phyloP scores from a whole-genome alignment of 2,113 vertebrate genomes.

The Maccullochella peelii region DNA sequence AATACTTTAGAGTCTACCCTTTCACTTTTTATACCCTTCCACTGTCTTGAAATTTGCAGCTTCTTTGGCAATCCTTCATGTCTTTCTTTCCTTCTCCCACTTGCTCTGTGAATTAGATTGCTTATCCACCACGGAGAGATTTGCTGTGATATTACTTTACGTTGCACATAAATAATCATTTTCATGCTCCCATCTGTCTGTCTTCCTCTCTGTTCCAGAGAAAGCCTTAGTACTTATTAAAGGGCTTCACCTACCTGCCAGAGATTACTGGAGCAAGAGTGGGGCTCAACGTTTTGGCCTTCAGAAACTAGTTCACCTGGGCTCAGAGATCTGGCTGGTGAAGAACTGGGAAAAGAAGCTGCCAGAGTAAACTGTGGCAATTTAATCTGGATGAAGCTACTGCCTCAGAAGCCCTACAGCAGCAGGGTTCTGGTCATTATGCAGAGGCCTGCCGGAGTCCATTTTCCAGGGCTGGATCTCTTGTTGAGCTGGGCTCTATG shows the following conservation, averaged over 20 bases:
- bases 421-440: background rate
- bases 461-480: too few relatives aligned
- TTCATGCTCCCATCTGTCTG: constrained; percentile 2
- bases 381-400: background rate
- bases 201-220: background rate
- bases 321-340: background rate
- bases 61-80: background rate
- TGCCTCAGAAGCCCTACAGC: background rate
- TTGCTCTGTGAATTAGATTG: constrained; percentile 24
- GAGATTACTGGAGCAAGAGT: constrained; percentile 11
- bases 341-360: background rate
- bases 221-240: background rate
- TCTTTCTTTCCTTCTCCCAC: background rate
- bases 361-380: background rate
- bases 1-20: constrained; percentile 6
- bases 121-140: constrained; percentile 19
- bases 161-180: constrained; percentile 37
- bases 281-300: background rate
- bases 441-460: too few relatives aligned
- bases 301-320: background rate
- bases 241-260: constrained; percentile 13
- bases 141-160: constrained; percentile 35
- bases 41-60: constrained; percentile 9
- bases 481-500: too few relatives aligned
- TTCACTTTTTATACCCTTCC: background rate